Evolutionary conservation across 2,113 vertebrate genomes (phyloP).

Genomic region (Aegotheles bennettii): DNA sequence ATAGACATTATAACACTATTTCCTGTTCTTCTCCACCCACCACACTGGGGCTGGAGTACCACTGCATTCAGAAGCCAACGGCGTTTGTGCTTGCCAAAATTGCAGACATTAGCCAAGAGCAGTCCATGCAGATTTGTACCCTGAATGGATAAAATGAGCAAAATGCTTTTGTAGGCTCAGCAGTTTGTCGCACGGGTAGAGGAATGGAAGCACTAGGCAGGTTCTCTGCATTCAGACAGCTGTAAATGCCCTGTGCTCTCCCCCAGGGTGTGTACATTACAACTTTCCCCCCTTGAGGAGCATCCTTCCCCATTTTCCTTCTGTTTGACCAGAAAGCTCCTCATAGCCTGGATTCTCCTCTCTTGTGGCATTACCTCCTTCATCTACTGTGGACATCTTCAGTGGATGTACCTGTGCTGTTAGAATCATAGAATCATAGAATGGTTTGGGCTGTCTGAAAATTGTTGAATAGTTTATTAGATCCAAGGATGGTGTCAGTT

Average conservation of each 20-base stretch:
- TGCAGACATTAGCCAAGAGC: neutral
- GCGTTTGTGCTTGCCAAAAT: neutral
- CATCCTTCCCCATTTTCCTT: neutral
- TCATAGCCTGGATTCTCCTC: neutral
- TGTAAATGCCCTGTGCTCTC: neutral
- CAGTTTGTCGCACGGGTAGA: neutral
- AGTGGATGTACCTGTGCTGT: neutral
- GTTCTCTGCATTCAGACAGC: neutral
- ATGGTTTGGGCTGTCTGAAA: too few species aligned
- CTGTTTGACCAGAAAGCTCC: neutral
- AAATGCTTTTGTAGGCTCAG: neutral
- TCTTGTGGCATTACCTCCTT: neutral
- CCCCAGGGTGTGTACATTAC: neutral
- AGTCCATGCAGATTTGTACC: neutral
- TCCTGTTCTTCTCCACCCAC: neutral
- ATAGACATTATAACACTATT: neutral
- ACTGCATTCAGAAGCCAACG: neutral
- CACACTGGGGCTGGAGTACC: neutral
- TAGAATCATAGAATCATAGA: too few species aligned
- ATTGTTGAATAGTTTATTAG: neutral
- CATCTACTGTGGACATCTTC: neutral
- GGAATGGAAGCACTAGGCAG: neutral
- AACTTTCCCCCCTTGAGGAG: neutral
- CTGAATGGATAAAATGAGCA: neutral
- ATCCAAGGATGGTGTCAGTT: neutral